Base-by-base conservation (phyloP, 1,140 invertebrate species). In the Magallana angulata region DNA sequence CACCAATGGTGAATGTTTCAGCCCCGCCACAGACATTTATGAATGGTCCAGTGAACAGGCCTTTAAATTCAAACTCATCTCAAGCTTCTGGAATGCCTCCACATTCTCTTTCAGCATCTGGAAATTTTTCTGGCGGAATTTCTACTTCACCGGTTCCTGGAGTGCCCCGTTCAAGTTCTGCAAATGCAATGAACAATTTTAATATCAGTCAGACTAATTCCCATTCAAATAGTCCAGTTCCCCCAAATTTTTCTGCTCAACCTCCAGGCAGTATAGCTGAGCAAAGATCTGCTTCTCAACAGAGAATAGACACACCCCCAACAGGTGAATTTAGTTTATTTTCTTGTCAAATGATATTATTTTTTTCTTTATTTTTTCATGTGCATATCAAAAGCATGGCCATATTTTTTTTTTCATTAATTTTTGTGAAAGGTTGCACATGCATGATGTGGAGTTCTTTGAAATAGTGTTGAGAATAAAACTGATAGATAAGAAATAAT, bases 41-140 rank as follows among this genome's bases (percentile, higher is more conserved):
- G 64, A 84, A 82, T 87, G 86, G 86, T 57, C 80, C 85, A 30
- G n/a, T 36, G 64, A 64, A 30, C 82, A 57, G 76, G 6, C 24
- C 71, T n/a, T 16, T 14, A 82, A 59, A 48, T 59, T 36, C 76
- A 76, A 81, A 48, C 9, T 58, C 85, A 48, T 57, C 48, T 60
- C 60, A 30, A 9, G 57, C 16, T 84, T 24, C 30, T 14, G 18
- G 59, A 36, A 30, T 64, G 60, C 18, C 83, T 62, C 36, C 14
- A 64, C 9, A 24, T 59, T 7, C 58, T 83, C 2, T 83, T 83
- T 83, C 58, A 83, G 57, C 58, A 57, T 83, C 24, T 59, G 82
- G 57, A 58, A 83, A 24, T 30, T 76, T 76, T 36, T 57, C 36
- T n/a, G 56, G 11, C 56, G 58, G 58, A 11, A 36, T 60, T 82